Evolutionary conservation across 2,113 vertebrate genomes (phyloP).

Genomic region (Megaceryle torquata): DNA sequence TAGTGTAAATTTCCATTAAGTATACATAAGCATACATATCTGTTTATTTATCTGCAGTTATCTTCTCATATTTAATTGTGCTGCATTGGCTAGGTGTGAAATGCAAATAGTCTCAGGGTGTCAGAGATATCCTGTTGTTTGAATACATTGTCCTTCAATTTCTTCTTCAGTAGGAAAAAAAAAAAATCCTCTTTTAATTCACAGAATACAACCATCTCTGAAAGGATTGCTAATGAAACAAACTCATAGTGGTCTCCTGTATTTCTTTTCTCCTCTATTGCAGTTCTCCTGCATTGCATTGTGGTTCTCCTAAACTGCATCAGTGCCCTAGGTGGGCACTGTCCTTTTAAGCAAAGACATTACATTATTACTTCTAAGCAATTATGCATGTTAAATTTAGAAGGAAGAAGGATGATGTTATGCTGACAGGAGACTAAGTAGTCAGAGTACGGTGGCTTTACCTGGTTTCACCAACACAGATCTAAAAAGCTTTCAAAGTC

Average conservation of each 20-base stretch:
- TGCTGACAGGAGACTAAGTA: not conserved
- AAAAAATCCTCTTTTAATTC: not conserved
- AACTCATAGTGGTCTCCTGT: not conserved
- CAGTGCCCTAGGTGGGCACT: not conserved
- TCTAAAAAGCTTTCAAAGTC: not conserved
- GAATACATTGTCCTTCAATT: not conserved
- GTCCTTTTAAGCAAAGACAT: not conserved
- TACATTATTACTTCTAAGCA: not conserved
- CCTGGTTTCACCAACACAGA: not conserved
- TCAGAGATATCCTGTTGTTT: not conserved
- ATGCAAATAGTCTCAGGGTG: not conserved
- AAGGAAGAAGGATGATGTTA: not conserved
- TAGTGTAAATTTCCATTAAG: not conserved
- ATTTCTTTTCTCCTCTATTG: no score
- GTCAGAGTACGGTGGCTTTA: not conserved
- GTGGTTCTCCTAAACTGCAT: not conserved
- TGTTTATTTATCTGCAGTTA: not conserved
- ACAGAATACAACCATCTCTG: not conserved
- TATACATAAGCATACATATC: not conserved
- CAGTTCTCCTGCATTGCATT: not conserved
- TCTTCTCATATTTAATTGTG: not conserved
- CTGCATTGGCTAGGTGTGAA: not conserved
- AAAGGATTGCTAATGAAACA: not conserved
- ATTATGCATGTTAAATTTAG: not conserved
- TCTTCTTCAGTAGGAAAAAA: not conserved